These are phyloP conservation scores for Petrocephalus microphthalmus DNA, from an alignment of 2,113 vertebrate species.

Conservation along the genomic window DNA sequence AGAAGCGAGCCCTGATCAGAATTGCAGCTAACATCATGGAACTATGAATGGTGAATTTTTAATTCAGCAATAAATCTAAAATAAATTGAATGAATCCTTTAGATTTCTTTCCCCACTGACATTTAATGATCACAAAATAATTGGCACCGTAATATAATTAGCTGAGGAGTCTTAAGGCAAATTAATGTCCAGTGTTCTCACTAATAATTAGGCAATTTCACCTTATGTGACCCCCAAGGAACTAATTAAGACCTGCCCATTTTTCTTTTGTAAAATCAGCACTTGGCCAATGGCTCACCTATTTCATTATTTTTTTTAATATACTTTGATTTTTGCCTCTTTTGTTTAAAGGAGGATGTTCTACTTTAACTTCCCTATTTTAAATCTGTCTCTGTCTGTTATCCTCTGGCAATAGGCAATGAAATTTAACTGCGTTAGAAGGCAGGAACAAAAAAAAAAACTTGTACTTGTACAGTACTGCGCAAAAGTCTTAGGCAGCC, in stretches of 20 bases:
- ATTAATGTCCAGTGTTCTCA: slow-evolving; percentile 10
- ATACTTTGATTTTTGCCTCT: not conserved
- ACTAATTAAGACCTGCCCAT: slow-evolving; percentile 13
- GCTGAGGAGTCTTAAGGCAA: slow-evolving; percentile 10
- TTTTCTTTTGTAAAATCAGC: slow-evolving; percentile 7
- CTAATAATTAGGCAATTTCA: slow-evolving; percentile 12
- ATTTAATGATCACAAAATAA: not conserved
- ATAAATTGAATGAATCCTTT: not conserved
- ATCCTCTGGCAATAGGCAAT: not conserved
- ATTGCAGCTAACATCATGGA: not conserved
- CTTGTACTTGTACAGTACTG: not conserved
- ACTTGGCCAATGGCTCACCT: not conserved
- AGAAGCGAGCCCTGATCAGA: not conserved
- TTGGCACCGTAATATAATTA: not conserved
- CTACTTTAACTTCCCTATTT: not conserved
- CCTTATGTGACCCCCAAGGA: slow-evolving; percentile 2
- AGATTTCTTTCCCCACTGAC: not conserved
- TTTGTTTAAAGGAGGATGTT: not conserved
- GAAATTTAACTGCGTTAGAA: not conserved
- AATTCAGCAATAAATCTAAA: slow-evolving; percentile 15
- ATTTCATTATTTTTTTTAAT: not conserved
- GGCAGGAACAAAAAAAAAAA: not conserved
- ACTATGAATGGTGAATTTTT: too few relatives aligned
- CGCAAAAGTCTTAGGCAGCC: not conserved
- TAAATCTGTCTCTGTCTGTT: not conserved